Percentiles rank a stretch among this genome's conserved stretches.
Conservation (phyloP, 2,888 invertebrate species). For the Latrodectus hesperus region DNA sequence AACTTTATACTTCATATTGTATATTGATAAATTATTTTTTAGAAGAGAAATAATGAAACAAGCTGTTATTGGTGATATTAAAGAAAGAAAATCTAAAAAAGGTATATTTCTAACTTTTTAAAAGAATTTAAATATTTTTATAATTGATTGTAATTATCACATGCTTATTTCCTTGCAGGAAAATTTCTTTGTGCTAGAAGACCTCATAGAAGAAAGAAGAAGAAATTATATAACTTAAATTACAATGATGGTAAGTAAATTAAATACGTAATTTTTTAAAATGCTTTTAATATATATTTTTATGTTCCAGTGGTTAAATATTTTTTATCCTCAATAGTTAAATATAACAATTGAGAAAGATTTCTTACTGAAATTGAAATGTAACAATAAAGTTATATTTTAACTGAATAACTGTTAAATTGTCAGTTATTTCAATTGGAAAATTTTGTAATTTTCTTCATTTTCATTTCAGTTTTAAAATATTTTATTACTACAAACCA, state of each 20-base stretch:
- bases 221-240: slow-evolving; percentile 81
- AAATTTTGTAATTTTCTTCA: too few species aligned
- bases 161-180: slow-evolving; percentile 74
- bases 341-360: not conserved
- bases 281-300: not conserved
- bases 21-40: not conserved
- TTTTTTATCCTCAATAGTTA: not conserved
- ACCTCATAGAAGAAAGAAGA: slow-evolving; percentile 82
- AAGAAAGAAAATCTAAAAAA: slow-evolving; percentile 80
- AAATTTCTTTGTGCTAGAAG: slow-evolving; percentile 91
- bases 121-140: not conserved
- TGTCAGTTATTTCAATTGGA: too few species aligned
- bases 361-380: too few species aligned
- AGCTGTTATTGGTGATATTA: slow-evolving; percentile 71
- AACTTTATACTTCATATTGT: too few species aligned
- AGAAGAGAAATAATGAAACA: slow-evolving; percentile 76
- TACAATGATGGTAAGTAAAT: slow-evolving; percentile 81
- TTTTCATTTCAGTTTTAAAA: too few species aligned
- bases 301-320: not conserved
- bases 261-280: slow-evolving; percentile 73
- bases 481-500: too few species aligned
- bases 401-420: too few species aligned
- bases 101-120: slow-evolving; percentile 74
- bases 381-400: too few species aligned
- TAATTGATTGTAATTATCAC: slow-evolving; percentile 2